Evolutionary conservation across 2,113 vertebrate species (phyloP).

Genomic region (Enhydra lutris): DNA sequence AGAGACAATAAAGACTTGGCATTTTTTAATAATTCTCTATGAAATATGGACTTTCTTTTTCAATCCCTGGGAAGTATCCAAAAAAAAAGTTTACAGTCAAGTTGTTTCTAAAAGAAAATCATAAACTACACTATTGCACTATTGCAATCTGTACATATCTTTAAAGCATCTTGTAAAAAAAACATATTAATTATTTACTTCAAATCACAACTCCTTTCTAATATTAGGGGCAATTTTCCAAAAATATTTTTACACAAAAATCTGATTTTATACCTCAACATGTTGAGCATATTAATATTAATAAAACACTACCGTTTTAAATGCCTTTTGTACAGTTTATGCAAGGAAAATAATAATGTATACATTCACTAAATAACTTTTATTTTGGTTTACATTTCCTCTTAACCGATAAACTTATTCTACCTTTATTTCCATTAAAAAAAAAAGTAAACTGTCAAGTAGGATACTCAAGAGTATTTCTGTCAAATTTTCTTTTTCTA

Average conservation of each 20-base stretch:
- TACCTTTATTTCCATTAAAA: not conserved
- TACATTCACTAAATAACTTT: not conserved
- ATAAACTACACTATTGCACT: not conserved
- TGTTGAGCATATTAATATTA: not conserved
- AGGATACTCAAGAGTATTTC: not conserved
- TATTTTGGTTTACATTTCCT: slow-evolving; percentile 1
- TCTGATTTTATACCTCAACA: not conserved
- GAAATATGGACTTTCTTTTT: not conserved
- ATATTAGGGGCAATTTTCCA: not conserved
- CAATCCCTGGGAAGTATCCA: not conserved
- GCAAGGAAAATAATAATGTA: not conserved
- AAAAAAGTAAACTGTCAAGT: not conserved
- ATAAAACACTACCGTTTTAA: slow-evolving; percentile 3
- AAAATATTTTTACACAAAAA: slow-evolving; percentile 20
- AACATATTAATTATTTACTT: not conserved
- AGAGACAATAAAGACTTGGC: not conserved
- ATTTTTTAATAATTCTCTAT: not conserved
- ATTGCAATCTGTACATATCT: not conserved
- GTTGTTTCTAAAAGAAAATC: slow-evolving; percentile 15
- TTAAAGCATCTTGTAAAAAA: not conserved
- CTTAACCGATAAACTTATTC: not conserved
- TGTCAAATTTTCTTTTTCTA: not conserved
- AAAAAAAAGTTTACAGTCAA: not conserved
- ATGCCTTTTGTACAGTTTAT: not conserved
- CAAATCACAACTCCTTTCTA: not conserved